A percentile compares a stretch with the other conserved stretches of the same genome.
These are phyloP conservation scores for Plecturocebus donacophilus DNA, from an alignment of 2,113 vertebrate species.

Conservation along the genomic window DNA sequence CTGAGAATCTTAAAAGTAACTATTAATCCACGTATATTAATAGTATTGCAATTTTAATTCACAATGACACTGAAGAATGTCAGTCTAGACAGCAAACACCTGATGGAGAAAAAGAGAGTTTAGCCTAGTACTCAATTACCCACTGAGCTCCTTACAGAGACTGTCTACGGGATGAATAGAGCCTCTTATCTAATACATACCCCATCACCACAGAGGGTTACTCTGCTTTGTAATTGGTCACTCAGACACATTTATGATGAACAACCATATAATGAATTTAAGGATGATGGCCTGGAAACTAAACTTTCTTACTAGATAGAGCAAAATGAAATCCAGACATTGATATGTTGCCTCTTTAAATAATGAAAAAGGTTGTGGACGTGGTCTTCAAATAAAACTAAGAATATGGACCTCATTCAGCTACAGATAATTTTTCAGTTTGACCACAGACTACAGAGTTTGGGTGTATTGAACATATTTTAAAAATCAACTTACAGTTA, in stretches of 20 bases:
- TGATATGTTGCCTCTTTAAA: conserved; percentile 56
- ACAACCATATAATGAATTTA: background rate
- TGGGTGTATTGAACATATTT: conserved; percentile 10
- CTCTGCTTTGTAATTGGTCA: conserved; percentile 17
- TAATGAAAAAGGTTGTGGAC: conserved; percentile 58
- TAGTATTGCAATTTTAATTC: background rate
- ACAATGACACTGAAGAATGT: background rate
- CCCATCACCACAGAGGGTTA: background rate
- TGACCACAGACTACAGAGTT: background rate
- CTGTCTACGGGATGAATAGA: background rate
- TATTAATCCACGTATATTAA: background rate
- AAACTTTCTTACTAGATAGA: conserved; percentile 34
- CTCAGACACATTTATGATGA: conserved; percentile 31
- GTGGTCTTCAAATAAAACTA: background rate
- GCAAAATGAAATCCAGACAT: conserved; percentile 46
- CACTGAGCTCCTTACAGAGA: background rate
- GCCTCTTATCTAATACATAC: background rate
- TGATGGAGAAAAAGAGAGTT: background rate
- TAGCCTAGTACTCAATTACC: conserved; percentile 18
- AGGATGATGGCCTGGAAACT: conserved; percentile 46
- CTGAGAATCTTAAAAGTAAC: background rate
- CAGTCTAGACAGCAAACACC: background rate
- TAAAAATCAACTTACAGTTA: conserved; percentile 7
- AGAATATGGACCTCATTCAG: background rate
- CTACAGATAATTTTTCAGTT: conserved; percentile 18